A percentile compares a stretch with the other conserved stretches of the same genome.
Evolutionary conservation across 1,140 invertebrate species (phyloP).

Genomic region (Chironomus striatipennis): DNA sequence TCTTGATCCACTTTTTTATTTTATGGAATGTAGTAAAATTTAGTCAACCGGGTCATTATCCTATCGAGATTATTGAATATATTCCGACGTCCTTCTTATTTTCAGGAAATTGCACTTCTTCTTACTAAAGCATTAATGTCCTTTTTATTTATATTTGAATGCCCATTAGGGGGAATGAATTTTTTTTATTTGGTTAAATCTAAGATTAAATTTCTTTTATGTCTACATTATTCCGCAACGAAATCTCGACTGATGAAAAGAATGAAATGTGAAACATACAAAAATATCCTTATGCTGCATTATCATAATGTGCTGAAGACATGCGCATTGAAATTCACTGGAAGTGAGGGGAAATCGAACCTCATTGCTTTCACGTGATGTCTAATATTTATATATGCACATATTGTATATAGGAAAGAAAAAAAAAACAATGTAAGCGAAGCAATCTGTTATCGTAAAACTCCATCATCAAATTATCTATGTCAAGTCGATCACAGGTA

Average conservation of each 20-base stretch:
- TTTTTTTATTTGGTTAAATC: too few relatives aligned
- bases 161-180: too few relatives aligned
- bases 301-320: slow-evolving; percentile 3
- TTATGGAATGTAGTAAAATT: too few relatives aligned
- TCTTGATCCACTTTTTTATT: too few relatives aligned
- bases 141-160: too few relatives aligned
- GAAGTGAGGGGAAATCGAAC: not conserved
- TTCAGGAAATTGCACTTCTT: too few relatives aligned
- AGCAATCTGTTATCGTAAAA: slow-evolving; percentile 5
- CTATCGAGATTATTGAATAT: too few relatives aligned
- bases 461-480: not conserved
- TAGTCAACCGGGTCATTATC: too few relatives aligned
- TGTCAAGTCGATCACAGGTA: too few relatives aligned
- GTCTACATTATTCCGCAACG: not conserved
- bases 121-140: too few relatives aligned
- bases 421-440: not conserved
- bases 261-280: not conserved
- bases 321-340: not conserved
- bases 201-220: not conserved
- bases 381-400: not conserved
- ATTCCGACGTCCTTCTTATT: too few relatives aligned
- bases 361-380: not conserved
- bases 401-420: not conserved
- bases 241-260: slow-evolving; percentile 1
- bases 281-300: not conserved